phyloP scores from a whole-genome alignment of 2,888 invertebrate genomes.

The Aphelenchoides bicaudatus region DNA sequence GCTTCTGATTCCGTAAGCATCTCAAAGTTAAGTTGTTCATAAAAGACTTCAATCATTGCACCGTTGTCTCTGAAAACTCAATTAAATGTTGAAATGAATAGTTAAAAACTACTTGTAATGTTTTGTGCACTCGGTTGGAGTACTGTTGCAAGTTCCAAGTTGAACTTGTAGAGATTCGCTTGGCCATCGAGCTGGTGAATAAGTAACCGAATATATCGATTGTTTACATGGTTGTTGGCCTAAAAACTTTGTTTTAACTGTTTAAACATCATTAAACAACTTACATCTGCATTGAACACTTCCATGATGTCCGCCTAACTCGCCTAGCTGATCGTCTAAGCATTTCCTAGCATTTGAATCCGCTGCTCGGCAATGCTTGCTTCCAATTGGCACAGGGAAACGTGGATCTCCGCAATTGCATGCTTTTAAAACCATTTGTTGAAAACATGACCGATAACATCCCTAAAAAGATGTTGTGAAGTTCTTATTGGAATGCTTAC shows the following conservation, averaged over 20 bases:
- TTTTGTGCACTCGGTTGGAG: slow-evolving; percentile 50
- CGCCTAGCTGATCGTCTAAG: slow-evolving; percentile 46
- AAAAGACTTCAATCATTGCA: slow-evolving; percentile 60
- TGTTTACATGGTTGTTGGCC: slow-evolving; percentile 56
- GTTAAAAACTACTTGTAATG: slow-evolving; percentile 50
- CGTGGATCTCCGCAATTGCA: slow-evolving; percentile 59
- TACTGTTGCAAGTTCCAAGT: slow-evolving; percentile 54
- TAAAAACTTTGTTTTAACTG: no score
- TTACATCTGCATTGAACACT: slow-evolving; percentile 50
- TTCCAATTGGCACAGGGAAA: slow-evolving; percentile 48
- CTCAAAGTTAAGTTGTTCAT: slow-evolving; percentile 59
- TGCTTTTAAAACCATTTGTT: slow-evolving; percentile 49
- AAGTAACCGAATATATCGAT: slow-evolving; percentile 52
- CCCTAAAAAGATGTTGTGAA: slow-evolving; percentile 37
- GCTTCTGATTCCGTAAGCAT: slow-evolving; percentile 58
- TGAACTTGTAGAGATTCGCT: slow-evolving; percentile 52
- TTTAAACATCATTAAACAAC: no score
- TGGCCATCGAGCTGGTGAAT: slow-evolving; percentile 58
- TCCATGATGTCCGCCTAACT: slow-evolving; percentile 48
- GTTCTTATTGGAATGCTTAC: slow-evolving; percentile 22
- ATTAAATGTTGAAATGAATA: slow-evolving; percentile 1
- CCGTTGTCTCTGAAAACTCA: slow-evolving; percentile 48
- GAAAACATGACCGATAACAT: slow-evolving; percentile 57
- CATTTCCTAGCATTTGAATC: slow-evolving; percentile 50
- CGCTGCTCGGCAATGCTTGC: slow-evolving; percentile 46